A percentile compares a stretch with the other conserved stretches of the same genome.
These are phyloP conservation scores for Brachyptera putata DNA, from an alignment of 2,888 invertebrate species.

Conservation along the genomic window DNA sequence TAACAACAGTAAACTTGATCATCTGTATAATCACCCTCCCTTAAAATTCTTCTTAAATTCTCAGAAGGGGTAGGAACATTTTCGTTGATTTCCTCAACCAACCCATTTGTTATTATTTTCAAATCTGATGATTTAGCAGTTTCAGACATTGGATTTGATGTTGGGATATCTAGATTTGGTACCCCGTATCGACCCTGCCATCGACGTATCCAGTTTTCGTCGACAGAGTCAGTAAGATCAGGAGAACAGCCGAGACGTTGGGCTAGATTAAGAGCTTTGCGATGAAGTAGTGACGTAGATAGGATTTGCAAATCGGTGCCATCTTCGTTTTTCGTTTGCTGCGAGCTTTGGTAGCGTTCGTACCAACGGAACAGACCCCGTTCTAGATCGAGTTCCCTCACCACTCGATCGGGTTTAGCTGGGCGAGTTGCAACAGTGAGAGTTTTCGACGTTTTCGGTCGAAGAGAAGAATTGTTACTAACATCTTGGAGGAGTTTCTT, in stretches of 20 bases:
- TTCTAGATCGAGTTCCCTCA: slow-evolving; percentile 37
- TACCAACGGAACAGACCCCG: slow-evolving; percentile 38
- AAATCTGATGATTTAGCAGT: slow-evolving; percentile 1
- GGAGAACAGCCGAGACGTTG: slow-evolving; percentile 25
- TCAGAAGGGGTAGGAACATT: neutral
- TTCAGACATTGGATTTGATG: too few species aligned
- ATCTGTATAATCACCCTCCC: slow-evolving; percentile 42
- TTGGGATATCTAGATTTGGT: slow-evolving; percentile 12
- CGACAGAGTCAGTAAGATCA: slow-evolving; percentile 25
- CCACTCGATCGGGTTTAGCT: neutral
- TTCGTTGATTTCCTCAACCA: slow-evolving; percentile 16
- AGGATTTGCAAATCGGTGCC: neutral
- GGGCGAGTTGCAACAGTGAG: too few species aligned
- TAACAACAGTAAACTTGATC: slow-evolving; percentile 46
- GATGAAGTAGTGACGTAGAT: slow-evolving; percentile 21
- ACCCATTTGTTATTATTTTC: too few species aligned
- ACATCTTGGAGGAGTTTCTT: too few species aligned
- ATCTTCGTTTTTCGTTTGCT: too few species aligned
- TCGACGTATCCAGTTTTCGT: slow-evolving; percentile 29
- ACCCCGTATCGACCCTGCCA: slow-evolving; percentile 34
- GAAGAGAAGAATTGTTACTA: too few species aligned
- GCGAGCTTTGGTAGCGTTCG: slow-evolving; percentile 31
- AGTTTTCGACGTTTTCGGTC: too few species aligned
- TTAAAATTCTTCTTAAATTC: neutral
- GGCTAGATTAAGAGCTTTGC: slow-evolving; percentile 28